phyloP scores from a whole-genome alignment of 2,797 vertebrate species.

The Luscinia luscinia region DNA sequence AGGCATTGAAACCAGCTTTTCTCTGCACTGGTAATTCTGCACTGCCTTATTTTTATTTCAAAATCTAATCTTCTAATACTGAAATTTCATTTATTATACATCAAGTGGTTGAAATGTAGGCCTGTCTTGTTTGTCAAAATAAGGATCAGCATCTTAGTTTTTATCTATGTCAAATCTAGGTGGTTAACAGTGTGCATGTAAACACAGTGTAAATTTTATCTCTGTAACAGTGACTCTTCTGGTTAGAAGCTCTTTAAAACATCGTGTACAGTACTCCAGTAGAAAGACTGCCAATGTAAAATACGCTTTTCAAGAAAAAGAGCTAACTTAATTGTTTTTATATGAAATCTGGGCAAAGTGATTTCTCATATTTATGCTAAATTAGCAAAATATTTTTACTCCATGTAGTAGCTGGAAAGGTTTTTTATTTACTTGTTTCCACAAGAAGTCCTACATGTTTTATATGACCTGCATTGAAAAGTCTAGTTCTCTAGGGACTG shows the following conservation, averaged over 20 bases:
- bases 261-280: constrained; percentile 64
- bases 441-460: constrained; percentile 15
- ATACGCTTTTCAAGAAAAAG: not conserved
- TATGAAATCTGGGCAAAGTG: constrained; percentile 18
- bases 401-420: constrained; percentile 19
- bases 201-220: constrained; percentile 54
- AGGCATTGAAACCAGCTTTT: constrained; percentile 42
- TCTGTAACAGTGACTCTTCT: constrained; percentile 58
- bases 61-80: constrained; percentile 51
- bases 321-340: constrained; percentile 11
- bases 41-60: constrained; percentile 45
- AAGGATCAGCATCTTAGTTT: constrained; percentile 64
- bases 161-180: constrained; percentile 54
- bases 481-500: not conserved
- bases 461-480: constrained; percentile 8
- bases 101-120: constrained; percentile 58
- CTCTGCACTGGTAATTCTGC: constrained; percentile 35
- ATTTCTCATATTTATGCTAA: constrained; percentile 36
- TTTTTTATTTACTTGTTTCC: constrained; percentile 54
- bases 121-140: constrained; percentile 66
- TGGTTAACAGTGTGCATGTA: constrained; percentile 66
- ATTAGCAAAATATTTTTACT: constrained; percentile 50
- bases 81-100: constrained; percentile 54
- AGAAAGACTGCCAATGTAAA: constrained; percentile 54
- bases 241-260: constrained; percentile 49